Conservation (phyloP, 2,888 invertebrate genomes). For the Drosophila gaucha region DNA sequence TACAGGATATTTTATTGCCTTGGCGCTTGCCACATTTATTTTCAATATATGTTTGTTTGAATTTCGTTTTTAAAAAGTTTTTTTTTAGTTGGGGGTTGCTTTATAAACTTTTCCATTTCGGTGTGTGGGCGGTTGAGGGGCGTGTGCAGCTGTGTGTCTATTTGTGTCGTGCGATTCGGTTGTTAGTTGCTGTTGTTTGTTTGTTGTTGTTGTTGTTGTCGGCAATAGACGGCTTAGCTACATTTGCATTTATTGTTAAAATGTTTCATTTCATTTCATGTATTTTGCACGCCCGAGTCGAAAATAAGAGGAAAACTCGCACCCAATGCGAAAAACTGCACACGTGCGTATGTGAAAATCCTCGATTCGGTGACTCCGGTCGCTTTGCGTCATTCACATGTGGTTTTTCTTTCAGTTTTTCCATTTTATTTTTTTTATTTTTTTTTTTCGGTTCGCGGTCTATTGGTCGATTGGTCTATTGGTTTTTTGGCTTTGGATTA, state of each 20-base stretch:
- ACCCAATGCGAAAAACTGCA: conserved; percentile 43
- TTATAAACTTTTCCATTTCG: conserved; percentile 70
- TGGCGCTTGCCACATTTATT: conserved; percentile 3
- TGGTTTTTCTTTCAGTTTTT: conserved; percentile 30
- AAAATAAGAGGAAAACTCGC: conserved; percentile 32
- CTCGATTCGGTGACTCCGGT: conserved; percentile 36
- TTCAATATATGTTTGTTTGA: conserved; percentile 50
- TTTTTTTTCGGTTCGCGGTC: conserved; percentile 42
- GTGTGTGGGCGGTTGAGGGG: conserved; percentile 5
- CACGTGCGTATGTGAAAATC: conserved; percentile 50
- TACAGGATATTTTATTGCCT: conserved; percentile 18
- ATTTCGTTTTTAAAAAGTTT: conserved; percentile 15
- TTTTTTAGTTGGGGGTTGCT: conserved; percentile 42
- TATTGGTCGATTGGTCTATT: conserved; percentile 69
- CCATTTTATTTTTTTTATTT: background rate
- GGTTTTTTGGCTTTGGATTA: conserved; percentile 79
- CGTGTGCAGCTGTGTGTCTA: conserved; percentile 58
- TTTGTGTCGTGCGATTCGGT: conserved; percentile 53
- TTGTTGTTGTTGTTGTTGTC: conserved; percentile 45
- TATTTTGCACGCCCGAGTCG: conserved; percentile 47
- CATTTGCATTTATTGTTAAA: conserved; percentile 78
- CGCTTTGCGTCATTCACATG: conserved; percentile 31
- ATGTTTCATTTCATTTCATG: conserved; percentile 76
- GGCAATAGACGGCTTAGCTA: conserved; percentile 73
- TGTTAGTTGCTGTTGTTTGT: conserved; percentile 36